Base-by-base conservation (phyloP, 2,888 invertebrate species). In the Homarus gammarus region DNA sequence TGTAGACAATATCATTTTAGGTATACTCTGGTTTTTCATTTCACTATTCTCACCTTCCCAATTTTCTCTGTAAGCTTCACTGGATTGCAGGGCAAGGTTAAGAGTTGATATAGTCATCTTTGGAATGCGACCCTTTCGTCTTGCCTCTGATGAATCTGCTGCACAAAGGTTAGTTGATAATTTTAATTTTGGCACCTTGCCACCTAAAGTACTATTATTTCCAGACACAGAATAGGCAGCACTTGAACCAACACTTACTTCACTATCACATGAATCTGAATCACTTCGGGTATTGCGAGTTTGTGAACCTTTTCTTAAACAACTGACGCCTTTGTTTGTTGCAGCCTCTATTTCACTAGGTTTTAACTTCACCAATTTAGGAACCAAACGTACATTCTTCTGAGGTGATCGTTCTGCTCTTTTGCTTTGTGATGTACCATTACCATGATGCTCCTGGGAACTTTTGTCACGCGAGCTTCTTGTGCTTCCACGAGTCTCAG, bases 1-100 rank as follows among this genome's bases (percentile, higher is more conserved):
- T 27, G 89, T 85, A n/a, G 79, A 78, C 36, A 89, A 61, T 36
- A 89, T 89, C 89, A 89, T 89, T 73, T 89, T 89, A 33, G 89
- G 89, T 73, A 89, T 89, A 56, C 89, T 61, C 36, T 73, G 84
- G 40, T 5, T 78, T 81, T 81, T 89, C 36, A 38, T 31, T 40
- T 89, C 89, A 61, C 79, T 70, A 64, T 49, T 49, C 31, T 84
- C 79, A 78, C 73, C 51, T 44, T 75, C 89, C 38, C 49, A 49
- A 68, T 40, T 61, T 51, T 91, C 88, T 82, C 94, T 95, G 27
- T 94, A 94, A 91, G 95, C 95, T 93, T 96, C 96, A 92, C 94
- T 95, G 0, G 95, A 95, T 91, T 95, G 95, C 70, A 96, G 94
- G 93, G 96, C 72, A 49, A 84, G 56, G 73, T 81, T 85, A 27